Evolutionary conservation across 37 sponge, comb jelly and placozoan genomes (phyloP).

Genomic region (Chondrilla cf. caribensis): DNA sequence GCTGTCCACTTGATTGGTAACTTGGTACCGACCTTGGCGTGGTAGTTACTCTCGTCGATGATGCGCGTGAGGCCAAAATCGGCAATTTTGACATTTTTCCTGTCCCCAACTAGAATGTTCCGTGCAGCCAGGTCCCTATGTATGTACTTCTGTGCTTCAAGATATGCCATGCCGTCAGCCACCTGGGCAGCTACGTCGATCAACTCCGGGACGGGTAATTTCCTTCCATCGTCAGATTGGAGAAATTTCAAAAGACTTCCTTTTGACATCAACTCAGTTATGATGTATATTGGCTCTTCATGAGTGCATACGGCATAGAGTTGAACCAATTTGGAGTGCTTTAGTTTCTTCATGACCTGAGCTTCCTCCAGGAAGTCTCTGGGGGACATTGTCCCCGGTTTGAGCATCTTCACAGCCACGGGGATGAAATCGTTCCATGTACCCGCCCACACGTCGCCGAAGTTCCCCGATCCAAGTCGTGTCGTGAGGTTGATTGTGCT

Average conservation of each 20-base stretch:
- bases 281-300: constrained; percentile 83
- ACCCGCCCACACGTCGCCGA: constrained; percentile 79
- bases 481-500: constrained; percentile 55
- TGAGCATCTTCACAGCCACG: constrained; percentile 89
- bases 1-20: constrained; percentile 99
- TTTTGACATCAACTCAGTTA: constrained; percentile 86
- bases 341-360: constrained; percentile 91
- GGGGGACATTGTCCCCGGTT: constrained; percentile 80
- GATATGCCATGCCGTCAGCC: constrained; percentile 96
- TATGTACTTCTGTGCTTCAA: constrained; percentile 97
- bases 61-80: constrained; percentile 85
- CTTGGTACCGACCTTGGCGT: constrained; percentile 69
- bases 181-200: constrained; percentile 77
- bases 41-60: constrained; percentile 59
- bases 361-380: constrained; percentile 81
- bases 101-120: constrained; percentile 73
- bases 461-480: constrained; percentile 88
- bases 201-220: constrained; percentile 38
- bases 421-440: constrained; percentile 81
- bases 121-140: constrained; percentile 83
- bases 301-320: constrained; percentile 78
- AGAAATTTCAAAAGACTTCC: constrained; percentile 76
- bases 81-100: constrained; percentile 71
- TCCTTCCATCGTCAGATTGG: constrained; percentile 51
- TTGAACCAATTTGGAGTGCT: constrained; percentile 89